Base-by-base conservation (phyloP, 1,140 invertebrate genomes). In the Mercenaria mercenaria region DNA sequence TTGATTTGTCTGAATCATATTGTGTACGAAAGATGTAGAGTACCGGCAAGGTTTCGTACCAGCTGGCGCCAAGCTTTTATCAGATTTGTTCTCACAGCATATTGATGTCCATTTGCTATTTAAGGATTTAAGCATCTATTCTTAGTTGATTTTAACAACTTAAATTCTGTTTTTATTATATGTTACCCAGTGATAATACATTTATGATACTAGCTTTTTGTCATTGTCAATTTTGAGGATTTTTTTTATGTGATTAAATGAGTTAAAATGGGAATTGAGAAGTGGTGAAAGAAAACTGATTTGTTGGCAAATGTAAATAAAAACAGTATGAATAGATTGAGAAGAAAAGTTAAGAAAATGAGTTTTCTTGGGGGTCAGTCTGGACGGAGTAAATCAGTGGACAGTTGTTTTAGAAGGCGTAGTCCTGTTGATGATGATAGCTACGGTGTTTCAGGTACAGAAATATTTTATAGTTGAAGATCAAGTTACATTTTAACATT, bases 381-480 rank as follows among this genome's bases (percentile, higher is more conserved):
- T 37, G 20, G 43, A 18, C 26, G 85, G 39, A 87, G 85, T 87
- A 87, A 87, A n/a, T 81, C 86, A n/a, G 76, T 67, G 20, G 86
- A 88, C 26, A 29, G 69, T 74, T 41, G 41, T 34, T 26, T 34
- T 32, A 67, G 41, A 0, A 67, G n/a, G 13, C 18, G 13, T 80
- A 59, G 15, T 56, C 6, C 15, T 20, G 6, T 56, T 6, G 43
- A 39, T 11, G 56, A 80, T 47, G 29, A 77, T 50, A 20, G 15
- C 2, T 4, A 23, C 15, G 74, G 4, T 0, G 43, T 13, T 47
- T n/a, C 59, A 64, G 59, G 59, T 64, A 64, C n/a, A 26, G 29
- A 26, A 8, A 29, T 64, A 64, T 47, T 47, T 47, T 47, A 47
- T 47, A 47, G 15, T 47, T 47, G 43, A n/a, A n/a, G n/a, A n/a